Evolutionary conservation across 2,113 vertebrate species (phyloP).

Genomic region (Tragelaphus imberbis): DNA sequence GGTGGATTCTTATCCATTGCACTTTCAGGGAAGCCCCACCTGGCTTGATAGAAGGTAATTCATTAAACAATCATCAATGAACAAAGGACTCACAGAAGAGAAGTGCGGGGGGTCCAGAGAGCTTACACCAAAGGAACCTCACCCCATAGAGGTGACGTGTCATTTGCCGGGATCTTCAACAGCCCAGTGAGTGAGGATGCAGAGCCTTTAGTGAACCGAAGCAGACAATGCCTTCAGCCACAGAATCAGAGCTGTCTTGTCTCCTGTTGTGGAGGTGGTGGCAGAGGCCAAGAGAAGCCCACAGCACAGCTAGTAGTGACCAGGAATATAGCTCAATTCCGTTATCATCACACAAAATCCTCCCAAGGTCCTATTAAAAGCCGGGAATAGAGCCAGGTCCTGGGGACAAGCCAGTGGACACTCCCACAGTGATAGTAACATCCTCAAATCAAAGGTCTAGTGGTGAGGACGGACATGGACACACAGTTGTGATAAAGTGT

Average conservation of each 20-base stretch:
- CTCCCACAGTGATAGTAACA: background rate
- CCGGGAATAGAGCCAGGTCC: background rate
- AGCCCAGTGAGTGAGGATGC: background rate
- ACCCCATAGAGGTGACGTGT: background rate
- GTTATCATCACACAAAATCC: accelerated
- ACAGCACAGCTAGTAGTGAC: background rate
- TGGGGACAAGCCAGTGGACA: background rate
- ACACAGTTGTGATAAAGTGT: background rate
- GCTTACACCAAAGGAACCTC: background rate
- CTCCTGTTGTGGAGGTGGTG: background rate
- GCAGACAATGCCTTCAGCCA: background rate
- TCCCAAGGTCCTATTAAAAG: background rate
- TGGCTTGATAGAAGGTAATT: background rate
- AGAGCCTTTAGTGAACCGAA: background rate
- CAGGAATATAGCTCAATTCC: background rate
- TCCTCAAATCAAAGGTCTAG: background rate
- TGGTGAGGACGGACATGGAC: background rate
- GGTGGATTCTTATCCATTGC: background rate
- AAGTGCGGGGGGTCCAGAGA: background rate
- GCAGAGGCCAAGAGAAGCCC: background rate
- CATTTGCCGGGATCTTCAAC: background rate
- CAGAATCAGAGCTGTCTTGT: background rate
- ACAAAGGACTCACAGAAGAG: background rate
- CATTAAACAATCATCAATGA: background rate
- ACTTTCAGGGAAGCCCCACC: background rate